Evolutionary conservation across 2,888 invertebrate species (phyloP).

Genomic region (Autographa gamma): DNA sequence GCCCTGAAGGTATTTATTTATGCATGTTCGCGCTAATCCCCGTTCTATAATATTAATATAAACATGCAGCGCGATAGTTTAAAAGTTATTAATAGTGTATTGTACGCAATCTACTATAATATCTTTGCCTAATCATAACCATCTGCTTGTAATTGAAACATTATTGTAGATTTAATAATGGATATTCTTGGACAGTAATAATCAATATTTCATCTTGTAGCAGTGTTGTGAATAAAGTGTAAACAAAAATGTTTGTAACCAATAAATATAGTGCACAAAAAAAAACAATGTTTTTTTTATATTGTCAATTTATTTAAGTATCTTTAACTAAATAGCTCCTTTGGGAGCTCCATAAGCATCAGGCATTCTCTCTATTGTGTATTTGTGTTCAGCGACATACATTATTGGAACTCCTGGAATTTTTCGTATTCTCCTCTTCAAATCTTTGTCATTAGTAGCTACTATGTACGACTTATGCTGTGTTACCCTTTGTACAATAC

Average conservation of each 20-base stretch:
- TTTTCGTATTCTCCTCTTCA: slow-evolving; percentile 98
- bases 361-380: slow-evolving; percentile 99
- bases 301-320: slow-evolving; percentile 14
- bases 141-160: too few species aligned
- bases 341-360: slow-evolving; percentile 99
- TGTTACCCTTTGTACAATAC: slow-evolving; percentile 97
- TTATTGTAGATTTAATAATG: too few species aligned
- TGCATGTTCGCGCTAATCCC: too few species aligned
- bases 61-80: too few species aligned
- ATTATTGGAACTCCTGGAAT: slow-evolving; percentile 99
- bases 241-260: slow-evolving; percentile 6
- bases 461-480: slow-evolving; percentile 99
- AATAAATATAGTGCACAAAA: slow-evolving; percentile 20
- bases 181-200: too few species aligned
- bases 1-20: too few species aligned
- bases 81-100: too few species aligned
- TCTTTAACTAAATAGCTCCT: slow-evolving; percentile 79
- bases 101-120: too few species aligned
- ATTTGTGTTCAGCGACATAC: slow-evolving; percentile 97
- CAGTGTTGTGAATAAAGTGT: background rate
- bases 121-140: too few species aligned
- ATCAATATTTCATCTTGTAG: too few species aligned
- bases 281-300: slow-evolving; percentile 8
- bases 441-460: slow-evolving; percentile 99
- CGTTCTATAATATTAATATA: too few species aligned